A percentile compares a stretch with the other conserved stretches of the same genome.
Conservation (phyloP, 2,888 invertebrate species). For the Balanococcus diminutus region DNA sequence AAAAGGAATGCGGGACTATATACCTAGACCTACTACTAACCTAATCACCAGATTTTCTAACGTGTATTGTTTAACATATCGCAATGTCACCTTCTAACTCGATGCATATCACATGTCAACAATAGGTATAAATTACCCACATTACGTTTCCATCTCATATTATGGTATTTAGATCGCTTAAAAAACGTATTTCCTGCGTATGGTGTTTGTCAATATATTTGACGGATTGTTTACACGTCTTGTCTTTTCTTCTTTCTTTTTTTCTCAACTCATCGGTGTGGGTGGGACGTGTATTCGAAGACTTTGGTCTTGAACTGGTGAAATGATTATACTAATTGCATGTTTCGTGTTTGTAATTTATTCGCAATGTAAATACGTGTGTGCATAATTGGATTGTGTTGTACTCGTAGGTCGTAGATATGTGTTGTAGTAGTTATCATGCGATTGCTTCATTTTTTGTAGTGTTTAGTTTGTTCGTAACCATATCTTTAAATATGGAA, state of each 20-base stretch:
- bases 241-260: not conserved
- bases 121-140: slow-evolving; percentile 41
- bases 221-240: not conserved
- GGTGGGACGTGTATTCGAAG: not conserved
- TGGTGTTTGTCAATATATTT: not conserved
- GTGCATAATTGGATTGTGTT: not conserved
- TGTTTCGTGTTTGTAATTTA: not conserved
- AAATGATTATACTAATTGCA: not conserved
- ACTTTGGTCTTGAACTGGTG: not conserved
- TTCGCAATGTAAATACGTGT: not conserved
- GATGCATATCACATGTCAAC: not conserved
- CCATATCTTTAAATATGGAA: not conserved
- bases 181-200: too few species aligned
- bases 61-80: slow-evolving; percentile 21
- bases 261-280: too few species aligned
- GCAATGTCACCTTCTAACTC: slow-evolving; percentile 28
- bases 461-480: not conserved
- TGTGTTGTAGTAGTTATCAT: too few species aligned
- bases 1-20: slow-evolving; percentile 16
- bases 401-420: too few species aligned
- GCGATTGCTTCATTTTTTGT: not conserved
- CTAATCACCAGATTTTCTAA: not conserved
- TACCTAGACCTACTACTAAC: not conserved
- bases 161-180: not conserved
- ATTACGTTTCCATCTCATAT: not conserved